A percentile compares a stretch with the other conserved stretches of the same genome.
phyloP scores from a whole-genome alignment of 2,888 invertebrate genomes.

The Clostera curtula region DNA sequence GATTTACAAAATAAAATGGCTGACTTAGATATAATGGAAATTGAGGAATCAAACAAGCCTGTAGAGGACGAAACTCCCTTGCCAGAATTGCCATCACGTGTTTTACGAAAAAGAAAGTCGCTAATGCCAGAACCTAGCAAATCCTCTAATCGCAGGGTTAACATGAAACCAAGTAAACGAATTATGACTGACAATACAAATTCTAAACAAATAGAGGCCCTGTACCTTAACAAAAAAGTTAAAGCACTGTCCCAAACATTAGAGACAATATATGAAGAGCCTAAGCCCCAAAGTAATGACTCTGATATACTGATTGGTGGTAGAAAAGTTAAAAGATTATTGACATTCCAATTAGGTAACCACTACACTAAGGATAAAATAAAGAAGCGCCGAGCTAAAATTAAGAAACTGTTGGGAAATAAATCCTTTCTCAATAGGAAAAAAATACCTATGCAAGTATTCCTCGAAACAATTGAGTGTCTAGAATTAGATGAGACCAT shows the following conservation, averaged over 20 bases:
- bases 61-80: conserved; percentile 24
- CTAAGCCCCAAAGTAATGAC: conserved; percentile 57
- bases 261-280: conserved; percentile 79
- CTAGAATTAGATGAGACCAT: conserved; percentile 62
- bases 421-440: conserved; percentile 67
- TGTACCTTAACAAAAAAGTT: conserved; percentile 74
- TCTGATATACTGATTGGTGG: conserved; percentile 62
- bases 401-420: conserved; percentile 71
- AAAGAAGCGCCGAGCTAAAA: conserved; percentile 74
- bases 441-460: conserved; percentile 72
- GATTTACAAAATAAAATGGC: conserved; percentile 66
- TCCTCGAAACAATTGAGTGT: conserved; percentile 71
- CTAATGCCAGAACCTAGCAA: conserved; percentile 45
- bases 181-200: conserved; percentile 49
- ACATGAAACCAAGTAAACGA: conserved; percentile 63
- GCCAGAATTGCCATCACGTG: conserved; percentile 36
- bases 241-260: conserved; percentile 69
- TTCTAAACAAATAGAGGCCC: conserved; percentile 65
- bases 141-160: conserved; percentile 60
- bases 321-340: conserved; percentile 73
- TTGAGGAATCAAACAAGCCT: conserved; percentile 31
- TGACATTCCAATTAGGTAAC: conserved; percentile 69
- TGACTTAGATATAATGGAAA: conserved; percentile 62
- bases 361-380: conserved; percentile 72
- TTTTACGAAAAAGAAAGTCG: conserved; percentile 57